Conservation (phyloP, 2,888 invertebrate genomes). For the Sinhomidia bicolor region DNA sequence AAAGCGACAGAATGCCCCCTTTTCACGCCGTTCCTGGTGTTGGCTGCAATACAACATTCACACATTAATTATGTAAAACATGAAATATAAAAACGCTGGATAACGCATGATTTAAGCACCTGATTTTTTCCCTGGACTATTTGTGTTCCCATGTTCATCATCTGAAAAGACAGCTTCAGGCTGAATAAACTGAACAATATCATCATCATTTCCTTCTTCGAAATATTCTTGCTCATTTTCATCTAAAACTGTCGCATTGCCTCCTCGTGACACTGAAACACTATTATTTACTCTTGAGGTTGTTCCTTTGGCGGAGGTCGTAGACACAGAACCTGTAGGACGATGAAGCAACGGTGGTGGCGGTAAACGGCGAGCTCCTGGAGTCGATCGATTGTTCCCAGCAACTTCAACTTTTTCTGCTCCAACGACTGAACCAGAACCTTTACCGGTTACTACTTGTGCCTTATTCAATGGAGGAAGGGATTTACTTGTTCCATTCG, state of each 20-base stretch:
- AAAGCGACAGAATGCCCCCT: slow-evolving; percentile 53
- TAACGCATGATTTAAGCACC: too few relatives aligned
- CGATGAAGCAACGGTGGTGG: slow-evolving; percentile 63
- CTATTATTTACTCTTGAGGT: background rate
- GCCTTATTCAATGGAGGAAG: slow-evolving; percentile 54
- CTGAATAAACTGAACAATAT: slow-evolving; percentile 57
- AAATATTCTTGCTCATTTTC: slow-evolving; percentile 17
- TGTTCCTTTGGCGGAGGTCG: background rate
- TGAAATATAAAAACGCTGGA: background rate
- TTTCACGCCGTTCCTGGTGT: slow-evolving; percentile 40
- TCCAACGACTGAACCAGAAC: background rate
- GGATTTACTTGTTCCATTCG: slow-evolving; percentile 7
- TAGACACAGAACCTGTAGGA: background rate
- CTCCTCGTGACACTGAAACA: background rate
- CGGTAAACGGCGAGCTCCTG: slow-evolving; percentile 11
- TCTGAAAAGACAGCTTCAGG: slow-evolving; percentile 65
- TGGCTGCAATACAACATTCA: background rate
- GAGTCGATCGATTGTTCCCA: background rate
- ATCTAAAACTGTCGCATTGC: background rate
- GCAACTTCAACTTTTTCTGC: slow-evolving; percentile 8
- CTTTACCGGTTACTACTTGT: slow-evolving; percentile 12
- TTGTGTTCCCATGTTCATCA: slow-evolving; percentile 49
- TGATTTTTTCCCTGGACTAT: slow-evolving; percentile 11
- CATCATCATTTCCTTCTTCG: slow-evolving; percentile 54
- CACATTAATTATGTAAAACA: too few relatives aligned